Percentiles rank a stretch among this genome's conserved stretches.
Conservation (phyloP, 2,113 vertebrate genomes). For the Kobus ellipsiprymnus region DNA sequence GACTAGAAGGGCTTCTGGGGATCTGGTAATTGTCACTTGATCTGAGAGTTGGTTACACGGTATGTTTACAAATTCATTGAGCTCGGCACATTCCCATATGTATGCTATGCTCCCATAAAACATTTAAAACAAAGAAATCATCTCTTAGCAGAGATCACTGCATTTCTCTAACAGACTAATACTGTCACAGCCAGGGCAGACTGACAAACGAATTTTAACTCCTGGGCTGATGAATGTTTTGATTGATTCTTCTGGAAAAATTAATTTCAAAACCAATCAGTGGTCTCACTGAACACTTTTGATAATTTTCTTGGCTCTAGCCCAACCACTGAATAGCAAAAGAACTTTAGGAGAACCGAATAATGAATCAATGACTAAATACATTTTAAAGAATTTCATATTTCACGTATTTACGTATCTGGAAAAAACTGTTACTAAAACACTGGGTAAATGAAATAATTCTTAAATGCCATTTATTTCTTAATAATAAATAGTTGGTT, state of each 20-base stretch:
- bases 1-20: neutral
- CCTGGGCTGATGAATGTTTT: neutral
- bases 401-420: neutral
- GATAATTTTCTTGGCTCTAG: neutral
- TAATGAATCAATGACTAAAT: neutral
- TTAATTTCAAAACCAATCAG: neutral
- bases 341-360: neutral
- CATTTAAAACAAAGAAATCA: neutral
- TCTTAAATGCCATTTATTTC: constrained; percentile 1
- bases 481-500: neutral
- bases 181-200: neutral
- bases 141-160: neutral
- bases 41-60: neutral
- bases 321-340: neutral
- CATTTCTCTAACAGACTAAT: neutral
- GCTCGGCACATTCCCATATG: neutral
- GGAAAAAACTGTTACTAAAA: neutral
- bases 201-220: neutral
- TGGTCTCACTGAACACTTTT: neutral
- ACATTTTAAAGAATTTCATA: neutral
- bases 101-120: neutral
- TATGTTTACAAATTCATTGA: neutral
- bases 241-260: neutral
- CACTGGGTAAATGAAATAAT: neutral
- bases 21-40: neutral